Evolutionary conservation across 2,113 vertebrate species (phyloP).

Genomic region (Sinocyclocheilus anophthalmus): DNA sequence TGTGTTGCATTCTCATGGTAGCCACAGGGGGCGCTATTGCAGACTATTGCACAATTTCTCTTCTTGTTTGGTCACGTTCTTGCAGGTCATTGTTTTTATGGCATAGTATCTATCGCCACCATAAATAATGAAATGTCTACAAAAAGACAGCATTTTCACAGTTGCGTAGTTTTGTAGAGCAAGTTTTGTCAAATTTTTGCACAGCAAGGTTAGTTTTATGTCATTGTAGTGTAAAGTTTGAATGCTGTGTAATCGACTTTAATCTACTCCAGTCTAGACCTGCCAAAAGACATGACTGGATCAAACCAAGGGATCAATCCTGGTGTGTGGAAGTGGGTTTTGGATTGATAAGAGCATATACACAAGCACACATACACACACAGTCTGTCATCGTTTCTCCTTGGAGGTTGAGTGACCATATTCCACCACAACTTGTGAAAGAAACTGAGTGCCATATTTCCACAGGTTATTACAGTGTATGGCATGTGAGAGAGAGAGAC

Average conservation of each 20-base stretch:
- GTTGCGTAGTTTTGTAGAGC: neutral
- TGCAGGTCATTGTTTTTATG: neutral
- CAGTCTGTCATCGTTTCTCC: constrained; percentile 2
- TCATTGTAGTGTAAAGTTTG: neutral
- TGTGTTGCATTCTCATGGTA: neutral
- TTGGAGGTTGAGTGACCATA: constrained; percentile 23
- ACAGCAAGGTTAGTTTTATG: neutral
- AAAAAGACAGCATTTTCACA: neutral
- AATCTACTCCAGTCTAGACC: constrained; percentile 20
- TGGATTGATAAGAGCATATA: constrained; percentile 22
- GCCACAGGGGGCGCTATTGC: neutral
- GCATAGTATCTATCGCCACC: too few relatives aligned
- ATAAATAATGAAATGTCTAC: too few relatives aligned
- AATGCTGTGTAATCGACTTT: neutral
- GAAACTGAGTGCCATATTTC: constrained; percentile 67
- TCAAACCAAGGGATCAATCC: constrained; percentile 6
- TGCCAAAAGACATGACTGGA: constrained; percentile 38
- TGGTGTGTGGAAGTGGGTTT: constrained; percentile 12
- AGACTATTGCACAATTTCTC: neutral
- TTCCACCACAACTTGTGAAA: constrained; percentile 50
- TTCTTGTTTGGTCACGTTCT: neutral
- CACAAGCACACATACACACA: constrained; percentile 10
- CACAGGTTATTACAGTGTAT: constrained; percentile 71
- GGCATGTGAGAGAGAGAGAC: constrained; percentile 59
- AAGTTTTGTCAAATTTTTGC: neutral